A percentile compares a stretch with the other conserved stretches of the same genome.
Conservation (phyloP, 2,113 vertebrate genomes). For the Plecturocebus donacophilus region DNA sequence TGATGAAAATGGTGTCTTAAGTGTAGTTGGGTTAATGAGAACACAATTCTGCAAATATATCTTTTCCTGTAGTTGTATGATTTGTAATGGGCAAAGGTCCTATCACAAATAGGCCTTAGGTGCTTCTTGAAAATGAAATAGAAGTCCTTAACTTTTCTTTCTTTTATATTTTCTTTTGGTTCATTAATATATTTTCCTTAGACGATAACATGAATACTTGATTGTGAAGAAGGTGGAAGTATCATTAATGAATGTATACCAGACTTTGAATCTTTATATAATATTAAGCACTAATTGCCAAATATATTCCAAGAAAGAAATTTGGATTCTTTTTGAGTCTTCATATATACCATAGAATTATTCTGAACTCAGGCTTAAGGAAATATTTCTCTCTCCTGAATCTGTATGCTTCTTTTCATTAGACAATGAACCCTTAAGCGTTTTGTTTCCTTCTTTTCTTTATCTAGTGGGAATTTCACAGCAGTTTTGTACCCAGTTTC, state of each 20-base stretch:
- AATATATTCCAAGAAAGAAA: slow-evolving; percentile 19
- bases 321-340: slow-evolving; percentile 33
- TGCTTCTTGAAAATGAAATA: slow-evolving; percentile 37
- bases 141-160: slow-evolving; percentile 38
- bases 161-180: slow-evolving; percentile 26
- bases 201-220: slow-evolving; percentile 66
- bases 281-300: slow-evolving; percentile 13
- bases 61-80: slow-evolving; percentile 30
- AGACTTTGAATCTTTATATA: slow-evolving; percentile 82
- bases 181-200: slow-evolving; percentile 67
- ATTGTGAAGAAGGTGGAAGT: slow-evolving; percentile 76
- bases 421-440: background rate
- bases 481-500: background rate
- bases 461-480: slow-evolving; percentile 17
- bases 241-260: slow-evolving; percentile 81
- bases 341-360: slow-evolving; percentile 19
- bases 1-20: background rate
- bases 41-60: slow-evolving; percentile 9
- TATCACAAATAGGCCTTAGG: background rate
- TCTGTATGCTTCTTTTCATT: background rate
- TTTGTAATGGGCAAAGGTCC: background rate
- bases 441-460: slow-evolving; percentile 40
- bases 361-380: slow-evolving; percentile 14
- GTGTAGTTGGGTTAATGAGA: slow-evolving; percentile 16
- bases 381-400: slow-evolving; percentile 39